Conservation (phyloP, 2,113 vertebrate genomes). For the Rhynchomys soricoides region DNA sequence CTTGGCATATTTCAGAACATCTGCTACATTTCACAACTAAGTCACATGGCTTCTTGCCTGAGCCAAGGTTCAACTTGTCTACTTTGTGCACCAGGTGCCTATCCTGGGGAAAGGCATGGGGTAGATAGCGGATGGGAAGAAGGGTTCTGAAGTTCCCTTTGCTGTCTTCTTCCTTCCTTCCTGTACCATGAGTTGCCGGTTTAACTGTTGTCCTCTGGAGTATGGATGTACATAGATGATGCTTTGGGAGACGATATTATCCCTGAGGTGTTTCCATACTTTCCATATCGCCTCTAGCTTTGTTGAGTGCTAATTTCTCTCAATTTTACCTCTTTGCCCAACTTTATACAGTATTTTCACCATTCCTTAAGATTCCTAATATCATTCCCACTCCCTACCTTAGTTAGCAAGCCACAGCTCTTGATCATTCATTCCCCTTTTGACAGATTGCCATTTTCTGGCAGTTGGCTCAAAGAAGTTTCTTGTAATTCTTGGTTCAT, state of each 20-base stretch:
- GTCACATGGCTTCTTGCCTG: not conserved
- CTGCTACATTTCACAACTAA: not conserved
- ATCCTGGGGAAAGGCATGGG: not conserved
- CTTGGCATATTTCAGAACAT: not conserved
- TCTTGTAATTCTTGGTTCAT: not conserved
- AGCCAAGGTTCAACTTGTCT: not conserved
- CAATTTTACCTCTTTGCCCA: not conserved
- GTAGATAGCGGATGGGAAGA: no score
- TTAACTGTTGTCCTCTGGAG: not conserved
- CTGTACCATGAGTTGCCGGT: not conserved
- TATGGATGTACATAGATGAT: not conserved
- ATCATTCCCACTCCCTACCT: not conserved
- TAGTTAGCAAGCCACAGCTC: not conserved
- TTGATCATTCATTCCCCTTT: not conserved
- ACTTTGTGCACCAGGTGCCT: not conserved
- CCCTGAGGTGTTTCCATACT: not conserved
- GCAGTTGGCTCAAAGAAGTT: not conserved
- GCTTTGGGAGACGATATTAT: not conserved
- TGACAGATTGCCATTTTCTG: not conserved
- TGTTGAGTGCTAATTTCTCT: not conserved
- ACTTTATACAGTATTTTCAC: not conserved
- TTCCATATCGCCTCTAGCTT: not conserved
- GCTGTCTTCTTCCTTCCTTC: not conserved
- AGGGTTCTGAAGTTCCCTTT: not conserved
- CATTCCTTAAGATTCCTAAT: not conserved